Evolutionary conservation across 2,888 invertebrate species (phyloP).

Genomic region (Thecocarcelia acutangulata): DNA sequence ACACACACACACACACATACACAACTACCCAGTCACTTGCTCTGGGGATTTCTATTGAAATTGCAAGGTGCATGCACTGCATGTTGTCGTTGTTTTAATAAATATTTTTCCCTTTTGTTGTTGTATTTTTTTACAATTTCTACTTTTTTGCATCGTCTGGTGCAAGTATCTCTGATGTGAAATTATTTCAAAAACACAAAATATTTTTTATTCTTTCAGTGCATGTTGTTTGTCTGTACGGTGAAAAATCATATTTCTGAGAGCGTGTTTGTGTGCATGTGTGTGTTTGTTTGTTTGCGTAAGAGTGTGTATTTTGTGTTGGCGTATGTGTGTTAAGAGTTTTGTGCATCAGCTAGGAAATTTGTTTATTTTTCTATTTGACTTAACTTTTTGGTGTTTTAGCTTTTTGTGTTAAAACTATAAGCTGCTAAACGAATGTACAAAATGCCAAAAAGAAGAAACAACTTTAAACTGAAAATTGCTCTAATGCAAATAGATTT

Average conservation of each 20-base stretch:
- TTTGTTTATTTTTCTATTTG: conserved; percentile 61
- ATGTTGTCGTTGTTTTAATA: conserved; percentile 44
- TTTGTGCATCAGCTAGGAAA: conserved; percentile 46
- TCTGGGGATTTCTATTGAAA: conserved; percentile 55
- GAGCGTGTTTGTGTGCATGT: not conserved
- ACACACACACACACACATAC: not conserved
- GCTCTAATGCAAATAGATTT: conserved; percentile 22
- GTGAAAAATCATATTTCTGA: conserved; percentile 40
- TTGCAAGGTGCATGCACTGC: conserved; percentile 62
- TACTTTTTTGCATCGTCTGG: conserved; percentile 31
- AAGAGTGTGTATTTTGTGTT: conserved; percentile 3
- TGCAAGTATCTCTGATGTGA: conserved; percentile 47
- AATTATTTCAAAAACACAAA: conserved; percentile 60
- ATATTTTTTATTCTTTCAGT: conserved; percentile 34
- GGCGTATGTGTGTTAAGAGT: conserved; percentile 36
- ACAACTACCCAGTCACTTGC: not conserved
- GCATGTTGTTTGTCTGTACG: conserved; percentile 16
- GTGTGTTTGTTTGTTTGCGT: not conserved
- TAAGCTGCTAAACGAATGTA: conserved; percentile 25
- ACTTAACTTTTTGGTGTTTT: conserved; percentile 57
- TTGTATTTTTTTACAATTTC: conserved; percentile 6
- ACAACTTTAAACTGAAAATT: conserved; percentile 4
- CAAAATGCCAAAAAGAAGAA: not conserved
- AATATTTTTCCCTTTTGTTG: conserved; percentile 38
- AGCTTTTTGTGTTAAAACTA: conserved; percentile 46